Evolutionary conservation across 2,888 invertebrate species (phyloP).

Genomic region (Ctena decussata): DNA sequence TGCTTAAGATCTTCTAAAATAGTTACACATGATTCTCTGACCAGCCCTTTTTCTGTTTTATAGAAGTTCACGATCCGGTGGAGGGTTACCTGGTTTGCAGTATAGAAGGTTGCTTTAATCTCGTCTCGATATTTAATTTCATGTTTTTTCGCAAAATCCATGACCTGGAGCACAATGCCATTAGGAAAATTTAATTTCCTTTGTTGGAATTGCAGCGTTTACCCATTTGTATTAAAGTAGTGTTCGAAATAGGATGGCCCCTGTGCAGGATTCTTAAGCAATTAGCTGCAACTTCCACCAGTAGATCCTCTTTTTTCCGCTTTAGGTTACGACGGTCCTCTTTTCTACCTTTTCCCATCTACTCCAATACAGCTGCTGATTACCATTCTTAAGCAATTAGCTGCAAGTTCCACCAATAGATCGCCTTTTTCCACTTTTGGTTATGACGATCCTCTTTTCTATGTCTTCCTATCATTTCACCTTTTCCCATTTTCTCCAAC

Average conservation of each 20-base stretch:
- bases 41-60: neutral
- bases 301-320: slow-evolving; percentile 27
- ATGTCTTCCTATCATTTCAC: neutral
- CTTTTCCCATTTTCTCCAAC: slow-evolving; percentile 50
- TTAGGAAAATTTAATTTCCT: neutral
- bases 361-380: slow-evolving; percentile 30
- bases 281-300: slow-evolving; percentile 39
- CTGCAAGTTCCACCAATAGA: slow-evolving; percentile 45
- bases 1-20: slow-evolving; percentile 57
- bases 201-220: neutral
- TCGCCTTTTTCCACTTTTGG: slow-evolving; percentile 37
- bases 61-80: slow-evolving; percentile 63
- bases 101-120: slow-evolving; percentile 50
- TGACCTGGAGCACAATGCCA: slow-evolving; percentile 30
- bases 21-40: slow-evolving; percentile 34
- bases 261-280: slow-evolving; percentile 48
- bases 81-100: slow-evolving; percentile 51
- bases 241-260: slow-evolving; percentile 46
- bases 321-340: slow-evolving; percentile 30
- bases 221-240: neutral
- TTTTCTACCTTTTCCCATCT: slow-evolving; percentile 41
- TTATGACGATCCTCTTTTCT: slow-evolving; percentile 24
- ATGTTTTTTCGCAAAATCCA: slow-evolving; percentile 89
- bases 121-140: slow-evolving; percentile 52
- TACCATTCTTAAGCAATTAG: slow-evolving; percentile 32